These are phyloP conservation scores for Gadopsis marmoratus DNA, from an alignment of 2,797 vertebrate species.

Conservation along the genomic window DNA sequence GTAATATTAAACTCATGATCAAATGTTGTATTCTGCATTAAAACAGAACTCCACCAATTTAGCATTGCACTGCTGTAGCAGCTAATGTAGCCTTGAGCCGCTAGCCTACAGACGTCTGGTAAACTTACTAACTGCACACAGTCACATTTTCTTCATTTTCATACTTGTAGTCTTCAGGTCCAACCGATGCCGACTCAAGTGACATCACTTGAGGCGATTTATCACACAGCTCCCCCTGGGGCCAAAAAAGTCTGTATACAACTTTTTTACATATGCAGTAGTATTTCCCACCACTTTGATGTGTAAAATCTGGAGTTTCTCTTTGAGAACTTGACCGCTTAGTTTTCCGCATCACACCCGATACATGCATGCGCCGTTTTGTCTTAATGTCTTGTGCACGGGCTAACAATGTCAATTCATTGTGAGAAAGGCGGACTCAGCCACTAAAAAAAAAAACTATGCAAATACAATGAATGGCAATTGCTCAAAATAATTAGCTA, in stretches of 20 bases:
- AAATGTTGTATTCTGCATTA: background rate
- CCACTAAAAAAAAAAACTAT: background rate
- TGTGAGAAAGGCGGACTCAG: background rate
- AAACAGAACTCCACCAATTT: background rate
- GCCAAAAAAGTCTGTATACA: too few species aligned
- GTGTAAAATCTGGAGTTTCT: background rate
- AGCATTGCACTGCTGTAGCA: background rate
- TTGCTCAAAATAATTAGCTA: background rate
- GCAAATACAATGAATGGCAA: background rate
- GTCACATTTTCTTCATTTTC: too few species aligned
- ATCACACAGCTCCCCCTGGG: too few species aligned
- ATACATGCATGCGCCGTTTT: background rate
- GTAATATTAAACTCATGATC: background rate
- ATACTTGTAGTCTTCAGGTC: too few species aligned
- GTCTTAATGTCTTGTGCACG: background rate
- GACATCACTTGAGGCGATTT: too few species aligned
- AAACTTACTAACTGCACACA: background rate
- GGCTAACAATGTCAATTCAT: background rate
- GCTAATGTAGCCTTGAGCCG: background rate
- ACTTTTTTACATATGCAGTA: background rate
- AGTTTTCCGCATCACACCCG: background rate
- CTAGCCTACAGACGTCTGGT: background rate
- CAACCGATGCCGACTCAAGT: too few species aligned
- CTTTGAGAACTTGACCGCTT: background rate
- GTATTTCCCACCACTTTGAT: background rate